phyloP scores from a whole-genome alignment of 2,797 vertebrate species.

The Pelobates cultripes region DNA sequence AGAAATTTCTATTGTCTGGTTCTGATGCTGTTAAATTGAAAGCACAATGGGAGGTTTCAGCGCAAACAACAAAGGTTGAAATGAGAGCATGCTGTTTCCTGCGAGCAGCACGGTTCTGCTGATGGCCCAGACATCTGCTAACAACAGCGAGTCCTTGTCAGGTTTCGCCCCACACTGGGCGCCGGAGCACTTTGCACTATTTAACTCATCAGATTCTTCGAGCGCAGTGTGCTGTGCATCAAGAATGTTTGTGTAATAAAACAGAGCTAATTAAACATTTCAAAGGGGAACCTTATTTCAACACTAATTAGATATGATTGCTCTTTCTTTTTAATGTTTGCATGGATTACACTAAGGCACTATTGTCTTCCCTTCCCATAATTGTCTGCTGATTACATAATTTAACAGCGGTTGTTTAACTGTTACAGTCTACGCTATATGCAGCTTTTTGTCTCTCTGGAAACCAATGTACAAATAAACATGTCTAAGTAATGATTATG shows the following conservation, averaged over 20 bases:
- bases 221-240: slow-evolving; percentile 61
- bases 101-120: slow-evolving; percentile 64
- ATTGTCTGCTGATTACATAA: slow-evolving; percentile 50
- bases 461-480: slow-evolving; percentile 14
- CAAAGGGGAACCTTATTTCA: slow-evolving; percentile 80
- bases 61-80: slow-evolving; percentile 70
- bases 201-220: slow-evolving; percentile 68
- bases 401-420: slow-evolving; percentile 49
- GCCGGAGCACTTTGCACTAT: slow-evolving; percentile 61
- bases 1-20: slow-evolving; percentile 72
- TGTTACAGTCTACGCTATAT: slow-evolving; percentile 17
- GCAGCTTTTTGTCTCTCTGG: slow-evolving; percentile 12
- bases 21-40: slow-evolving; percentile 72
- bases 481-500: slow-evolving; percentile 27
- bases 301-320: slow-evolving; percentile 80
- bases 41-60: slow-evolving; percentile 70
- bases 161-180: slow-evolving; percentile 69
- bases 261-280: slow-evolving; percentile 81
- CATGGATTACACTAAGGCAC: slow-evolving; percentile 57
- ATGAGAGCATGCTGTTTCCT: slow-evolving; percentile 72
- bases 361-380: slow-evolving; percentile 58
- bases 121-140: slow-evolving; percentile 71
- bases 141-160: slow-evolving; percentile 69
- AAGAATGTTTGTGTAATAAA: slow-evolving; percentile 78
- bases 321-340: slow-evolving; percentile 60